Evolutionary conservation across 2,888 invertebrate genomes (phyloP), one percentile per base, ranked within the genome.

Genomic region (Crossocerus cetratus): DNA sequence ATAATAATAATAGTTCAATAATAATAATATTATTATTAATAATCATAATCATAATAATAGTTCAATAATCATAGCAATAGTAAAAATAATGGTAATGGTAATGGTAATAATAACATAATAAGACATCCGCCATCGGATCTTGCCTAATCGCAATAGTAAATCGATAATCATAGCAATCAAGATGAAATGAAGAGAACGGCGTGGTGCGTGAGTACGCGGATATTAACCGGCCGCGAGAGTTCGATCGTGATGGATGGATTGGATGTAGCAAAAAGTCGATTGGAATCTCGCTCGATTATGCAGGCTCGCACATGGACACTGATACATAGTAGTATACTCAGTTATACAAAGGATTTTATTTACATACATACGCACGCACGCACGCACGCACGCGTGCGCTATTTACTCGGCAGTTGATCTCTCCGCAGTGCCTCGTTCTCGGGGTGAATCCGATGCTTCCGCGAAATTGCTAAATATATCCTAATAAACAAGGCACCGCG

Each of bases 271-370:
- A 49, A 49, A 16, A 49, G 49, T 4, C 5, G 16, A 49, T 49
- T 49, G 49, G 14, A 73, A 69, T 43, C 55, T 59, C 54, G 57
- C 23, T 44, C 5, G 18, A 43, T 42, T 53, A 54, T 32, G 22
- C 20, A 53, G 53, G 76, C 78, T 72, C 78, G 76, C 63, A 44
- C 55, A 60, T 75, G 56, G 53, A 59, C 43, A 62, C 65, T 67
- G 71, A 76, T 83, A 77, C n/a, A n/a, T n/a, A n/a, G n/a, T n/a
- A n/a, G n/a, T n/a, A n/a, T 83, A 84, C 82, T 83, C 83, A 79
- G 82, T n/a, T n/a, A 84, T 86, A 84, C 85, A 84, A 84, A 86
- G 86, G 72, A 80, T 75, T 71, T 74, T 83, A 83, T 86, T 83
- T 83, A 86, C 83, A 86, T 63, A 55, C 57, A 22, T 61, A 45